Base-by-base conservation (phyloP, 2,113 vertebrate genomes). In the Raphicerus campestris region DNA sequence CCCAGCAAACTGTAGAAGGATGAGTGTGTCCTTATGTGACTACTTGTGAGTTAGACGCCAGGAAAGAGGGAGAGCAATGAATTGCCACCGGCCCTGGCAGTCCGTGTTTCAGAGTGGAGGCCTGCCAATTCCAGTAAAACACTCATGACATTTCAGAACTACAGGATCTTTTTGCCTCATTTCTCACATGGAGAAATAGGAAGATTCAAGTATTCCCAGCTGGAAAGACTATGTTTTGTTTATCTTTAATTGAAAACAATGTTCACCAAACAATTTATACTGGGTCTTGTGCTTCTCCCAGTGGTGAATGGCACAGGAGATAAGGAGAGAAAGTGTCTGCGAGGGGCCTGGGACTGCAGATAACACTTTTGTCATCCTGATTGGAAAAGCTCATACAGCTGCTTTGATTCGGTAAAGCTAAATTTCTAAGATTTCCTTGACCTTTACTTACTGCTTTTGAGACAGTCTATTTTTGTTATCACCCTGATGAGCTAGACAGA, bases 341-440 rank as follows among this genome's bases (percentile, higher is more conserved):
- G 51, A 85, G 92, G 60, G 93, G 10, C 30, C 56, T 35, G 47
- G 73, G 93, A 28, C 35, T 22, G 53, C 53, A 84, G 42, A 97
- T 91, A 61, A 97, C 32, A 77, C 0, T 1, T 73, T 88, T 95
- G 49, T 70, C 92, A 87, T 98, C 0, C 1, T 97, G 84, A 97
- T 81, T 53, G 51, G 96, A 98, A 95, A 97, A 96, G 42, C 83
- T 96, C 75, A 4, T 77, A 51, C 93, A 97, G 97, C 95, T 97
- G 98, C 95, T 97, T 97, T 95, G 95, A 97, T 97, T 97, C 96
- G 95, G 61, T 42, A 90, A 93, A 91, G 73, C 58, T 86, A 84
- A 93, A 94, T 97, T 97, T 97, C 89, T 93, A 95, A 97, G 94
- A 96, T 94, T 97, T 97, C 83, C 89, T 97, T 98, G 97, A 98